Evolutionary conservation across 2,888 invertebrate genomes (phyloP).

Genomic region (Drosophila austrosaltans): DNA sequence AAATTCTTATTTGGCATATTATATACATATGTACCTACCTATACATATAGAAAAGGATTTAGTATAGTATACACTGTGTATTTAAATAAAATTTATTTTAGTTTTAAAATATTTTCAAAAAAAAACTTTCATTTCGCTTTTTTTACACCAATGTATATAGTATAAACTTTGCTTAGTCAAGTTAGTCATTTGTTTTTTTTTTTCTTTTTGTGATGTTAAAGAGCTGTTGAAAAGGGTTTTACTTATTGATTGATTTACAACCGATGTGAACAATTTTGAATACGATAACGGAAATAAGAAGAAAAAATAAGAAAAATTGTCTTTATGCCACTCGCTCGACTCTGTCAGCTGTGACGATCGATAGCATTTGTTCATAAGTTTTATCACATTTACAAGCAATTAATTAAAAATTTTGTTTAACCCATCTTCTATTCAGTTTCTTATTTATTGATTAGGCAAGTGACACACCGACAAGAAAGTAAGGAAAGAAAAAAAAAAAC

Average conservation of each 20-base stretch:
- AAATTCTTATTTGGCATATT: too few species aligned
- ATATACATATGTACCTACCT: too few species aligned
- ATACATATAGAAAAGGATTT: too few species aligned
- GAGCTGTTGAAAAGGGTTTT: neutral
- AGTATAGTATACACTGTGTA: too few species aligned
- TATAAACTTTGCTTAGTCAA: too few species aligned
- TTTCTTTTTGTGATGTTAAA: too few species aligned
- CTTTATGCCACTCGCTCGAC: constrained; percentile 12
- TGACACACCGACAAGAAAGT: constrained; percentile 44
- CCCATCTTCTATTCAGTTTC: neutral
- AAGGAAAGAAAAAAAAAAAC: neutral
- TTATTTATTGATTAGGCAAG: constrained; percentile 64
- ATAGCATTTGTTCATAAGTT: constrained; percentile 37
- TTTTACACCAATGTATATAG: too few species aligned
- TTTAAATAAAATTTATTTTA: too few species aligned
- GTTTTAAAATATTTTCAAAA: too few species aligned
- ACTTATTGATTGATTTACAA: constrained; percentile 10
- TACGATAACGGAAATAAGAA: neutral
- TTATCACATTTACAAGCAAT: constrained; percentile 68
- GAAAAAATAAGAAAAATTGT: neutral
- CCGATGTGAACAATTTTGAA: neutral
- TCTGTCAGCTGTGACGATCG: constrained; percentile 61
- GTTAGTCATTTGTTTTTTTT: too few species aligned
- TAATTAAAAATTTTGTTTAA: constrained; percentile 55
- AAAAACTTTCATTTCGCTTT: too few species aligned